phyloP scores from a whole-genome alignment of 2,797 vertebrate genomes.

The Columba guinea region DNA sequence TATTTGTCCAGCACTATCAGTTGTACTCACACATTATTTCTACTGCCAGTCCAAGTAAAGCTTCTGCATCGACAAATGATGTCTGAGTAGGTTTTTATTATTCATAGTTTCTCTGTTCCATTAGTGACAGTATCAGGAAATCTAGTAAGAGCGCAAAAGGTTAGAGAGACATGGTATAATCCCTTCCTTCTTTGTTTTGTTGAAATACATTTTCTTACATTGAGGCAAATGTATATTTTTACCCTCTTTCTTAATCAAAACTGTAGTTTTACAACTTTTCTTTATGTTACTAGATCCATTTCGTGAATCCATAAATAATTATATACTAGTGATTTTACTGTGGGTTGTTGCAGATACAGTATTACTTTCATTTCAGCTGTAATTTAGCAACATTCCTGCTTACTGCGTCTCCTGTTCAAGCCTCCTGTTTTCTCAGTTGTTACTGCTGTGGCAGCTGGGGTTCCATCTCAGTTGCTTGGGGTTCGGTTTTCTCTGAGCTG shows the following conservation, averaged over 20 bases:
- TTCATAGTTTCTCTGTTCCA: background rate
- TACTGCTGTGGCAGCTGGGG: background rate
- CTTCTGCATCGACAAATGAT: background rate
- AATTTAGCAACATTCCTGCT: background rate
- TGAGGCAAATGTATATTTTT: background rate
- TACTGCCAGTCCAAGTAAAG: background rate
- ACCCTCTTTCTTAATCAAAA: background rate
- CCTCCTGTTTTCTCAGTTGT: background rate
- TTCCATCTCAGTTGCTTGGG: background rate
- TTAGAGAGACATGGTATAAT: background rate
- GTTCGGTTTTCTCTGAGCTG: background rate
- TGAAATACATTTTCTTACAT: background rate
- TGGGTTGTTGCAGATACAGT: background rate
- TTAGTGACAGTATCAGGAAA: background rate
- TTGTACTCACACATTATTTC: accelerated
- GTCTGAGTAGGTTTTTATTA: background rate
- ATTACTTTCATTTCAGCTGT: background rate
- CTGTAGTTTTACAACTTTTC: background rate
- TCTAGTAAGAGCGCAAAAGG: background rate
- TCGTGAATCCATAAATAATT: background rate
- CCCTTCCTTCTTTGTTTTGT: background rate
- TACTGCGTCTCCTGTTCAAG: background rate
- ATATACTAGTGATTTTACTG: background rate
- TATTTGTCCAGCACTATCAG: background rate
- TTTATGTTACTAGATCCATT: background rate